Conservation (phyloP, 2,888 invertebrate genomes). For the Lepidonotus clava region DNA sequence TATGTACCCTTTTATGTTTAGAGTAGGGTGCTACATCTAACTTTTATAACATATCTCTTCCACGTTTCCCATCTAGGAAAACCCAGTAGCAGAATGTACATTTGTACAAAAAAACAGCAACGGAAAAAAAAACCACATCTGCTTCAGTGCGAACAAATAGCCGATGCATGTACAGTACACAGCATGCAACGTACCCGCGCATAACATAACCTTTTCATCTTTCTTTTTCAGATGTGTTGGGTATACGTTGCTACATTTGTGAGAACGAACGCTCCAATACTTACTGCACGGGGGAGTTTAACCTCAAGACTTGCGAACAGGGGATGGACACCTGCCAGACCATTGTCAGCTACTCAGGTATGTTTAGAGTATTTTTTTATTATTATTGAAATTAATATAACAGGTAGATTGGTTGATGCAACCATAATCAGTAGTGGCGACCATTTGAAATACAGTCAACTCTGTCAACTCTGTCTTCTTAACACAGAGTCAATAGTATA, state of each 20-base stretch:
- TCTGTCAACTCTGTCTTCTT: background rate
- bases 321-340: conserved; percentile 67
- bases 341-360: conserved; percentile 66
- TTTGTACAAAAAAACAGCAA: too few relatives aligned
- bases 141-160: too few relatives aligned
- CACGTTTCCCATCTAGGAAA: too few relatives aligned
- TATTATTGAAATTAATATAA: background rate
- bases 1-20: too few relatives aligned
- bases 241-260: conserved; percentile 64
- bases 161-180: too few relatives aligned
- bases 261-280: conserved; percentile 64
- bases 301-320: conserved; percentile 60
- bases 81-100: too few relatives aligned
- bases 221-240: conserved; percentile 41
- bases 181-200: too few relatives aligned
- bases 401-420: background rate
- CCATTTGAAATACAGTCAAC: background rate
- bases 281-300: conserved; percentile 64
- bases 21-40: too few relatives aligned
- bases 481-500: background rate
- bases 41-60: too few relatives aligned
- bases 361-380: background rate
- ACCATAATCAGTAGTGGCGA: background rate
- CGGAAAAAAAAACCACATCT: too few relatives aligned
- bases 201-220: too few relatives aligned